phyloP scores from a whole-genome alignment of 2,113 vertebrate genomes.

The Peromyscus californicus region DNA sequence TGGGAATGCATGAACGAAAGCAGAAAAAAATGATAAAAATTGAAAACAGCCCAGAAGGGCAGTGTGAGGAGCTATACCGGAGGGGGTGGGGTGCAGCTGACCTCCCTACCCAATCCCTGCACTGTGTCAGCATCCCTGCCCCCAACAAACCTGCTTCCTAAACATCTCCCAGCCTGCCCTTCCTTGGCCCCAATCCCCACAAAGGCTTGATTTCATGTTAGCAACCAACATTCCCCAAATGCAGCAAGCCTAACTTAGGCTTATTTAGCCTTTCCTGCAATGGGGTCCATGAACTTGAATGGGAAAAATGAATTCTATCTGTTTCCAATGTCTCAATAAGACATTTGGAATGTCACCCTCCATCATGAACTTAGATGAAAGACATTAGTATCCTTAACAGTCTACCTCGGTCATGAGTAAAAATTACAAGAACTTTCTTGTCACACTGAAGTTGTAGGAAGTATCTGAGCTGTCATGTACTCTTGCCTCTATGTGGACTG shows the following conservation, averaged over 20 bases:
- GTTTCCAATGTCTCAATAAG: background rate
- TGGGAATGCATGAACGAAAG: background rate
- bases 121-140: too few relatives aligned
- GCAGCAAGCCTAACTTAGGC: background rate
- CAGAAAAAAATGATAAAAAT: background rate
- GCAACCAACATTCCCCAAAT: fast-evolving
- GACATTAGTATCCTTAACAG: fast-evolving
- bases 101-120: background rate
- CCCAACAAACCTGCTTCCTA: background rate
- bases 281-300: background rate
- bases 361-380: background rate
- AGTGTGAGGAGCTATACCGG: fast-evolving
- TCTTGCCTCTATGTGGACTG: background rate
- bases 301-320: background rate
- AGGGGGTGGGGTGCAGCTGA: fast-evolving
- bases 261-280: background rate
- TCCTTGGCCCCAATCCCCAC: background rate
- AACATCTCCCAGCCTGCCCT: background rate
- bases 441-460: background rate
- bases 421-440: background rate
- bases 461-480: background rate
- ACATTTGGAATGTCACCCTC: background rate
- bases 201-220: background rate
- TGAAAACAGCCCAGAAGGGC: background rate
- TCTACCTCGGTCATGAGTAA: background rate